Percentiles rank a stretch among this genome's conserved stretches.
Evolutionary conservation across 2,113 vertebrate genomes (phyloP).

Genomic region (Mus pahari): DNA sequence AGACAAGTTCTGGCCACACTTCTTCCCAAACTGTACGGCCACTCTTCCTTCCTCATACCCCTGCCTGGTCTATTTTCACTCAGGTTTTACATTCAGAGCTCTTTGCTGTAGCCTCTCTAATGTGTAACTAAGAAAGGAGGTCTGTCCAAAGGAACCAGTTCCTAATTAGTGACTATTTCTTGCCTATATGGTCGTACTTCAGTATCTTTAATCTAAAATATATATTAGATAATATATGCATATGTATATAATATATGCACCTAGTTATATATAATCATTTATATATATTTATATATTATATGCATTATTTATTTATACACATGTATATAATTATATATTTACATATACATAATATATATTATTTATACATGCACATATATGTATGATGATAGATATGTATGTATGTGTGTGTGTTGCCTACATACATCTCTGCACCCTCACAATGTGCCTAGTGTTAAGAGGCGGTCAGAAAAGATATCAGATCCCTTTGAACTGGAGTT

Average conservation of each 20-base stretch:
- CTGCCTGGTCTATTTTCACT: background rate
- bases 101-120: background rate
- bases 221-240: no score
- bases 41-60: constrained; percentile 56
- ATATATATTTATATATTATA: no score
- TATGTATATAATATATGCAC: no score
- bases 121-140: constrained; percentile 3
- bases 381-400: no score
- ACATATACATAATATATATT: no score
- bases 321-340: no score
- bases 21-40: background rate
- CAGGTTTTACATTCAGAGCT: constrained; percentile 19
- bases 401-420: background rate
- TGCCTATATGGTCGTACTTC: constrained; percentile 1
- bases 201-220: constrained; percentile 1
- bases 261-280: no score
- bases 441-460: background rate
- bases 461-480: background rate
- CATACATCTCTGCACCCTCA: background rate
- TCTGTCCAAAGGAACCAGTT: constrained; percentile 5
- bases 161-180: background rate
- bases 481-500: background rate
- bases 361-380: background rate
- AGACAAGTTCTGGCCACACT: background rate
- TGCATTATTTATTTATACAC: background rate